Conservation (phyloP, 2,113 vertebrate genomes). For the Cyanistes caeruleus region DNA sequence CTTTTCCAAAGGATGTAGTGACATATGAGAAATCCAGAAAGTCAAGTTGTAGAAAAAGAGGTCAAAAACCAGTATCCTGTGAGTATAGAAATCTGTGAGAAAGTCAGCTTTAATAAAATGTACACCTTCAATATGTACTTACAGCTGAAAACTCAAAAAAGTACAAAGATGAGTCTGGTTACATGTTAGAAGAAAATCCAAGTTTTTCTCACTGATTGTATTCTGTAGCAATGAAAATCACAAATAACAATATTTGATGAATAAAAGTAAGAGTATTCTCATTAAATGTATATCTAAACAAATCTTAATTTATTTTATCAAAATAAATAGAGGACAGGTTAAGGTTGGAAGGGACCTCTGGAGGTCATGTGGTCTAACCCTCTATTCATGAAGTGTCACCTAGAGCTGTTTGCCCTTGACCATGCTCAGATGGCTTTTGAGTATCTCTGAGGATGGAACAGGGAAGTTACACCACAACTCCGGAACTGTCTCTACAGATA, state of each 20-base stretch:
- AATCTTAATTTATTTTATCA: not conserved
- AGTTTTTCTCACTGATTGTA: not conserved
- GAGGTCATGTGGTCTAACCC: not conserved
- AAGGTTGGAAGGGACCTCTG: not conserved
- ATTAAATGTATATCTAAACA: not conserved
- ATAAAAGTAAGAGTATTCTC: not conserved
- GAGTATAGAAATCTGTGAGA: not conserved
- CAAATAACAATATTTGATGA: not conserved
- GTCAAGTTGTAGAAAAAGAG: not conserved
- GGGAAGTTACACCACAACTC: not conserved
- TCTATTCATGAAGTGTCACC: not conserved
- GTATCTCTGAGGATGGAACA: not conserved
- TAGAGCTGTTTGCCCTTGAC: not conserved
- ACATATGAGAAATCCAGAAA: not conserved
- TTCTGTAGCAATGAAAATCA: not conserved
- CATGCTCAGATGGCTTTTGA: not conserved
- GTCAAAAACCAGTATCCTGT: not conserved
- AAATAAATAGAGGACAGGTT: not conserved
- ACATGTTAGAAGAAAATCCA: not conserved
- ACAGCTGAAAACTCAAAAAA: not conserved
- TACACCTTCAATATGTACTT: not conserved
- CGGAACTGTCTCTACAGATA: not conserved
- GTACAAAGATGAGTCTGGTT: not conserved
- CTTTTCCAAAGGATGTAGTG: not conserved
- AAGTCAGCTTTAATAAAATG: not conserved